Percentiles rank a stretch among this genome's conserved stretches.
Evolutionary conservation across 2,113 vertebrate genomes (phyloP).

Genomic region (Gopherus evgoodei): DNA sequence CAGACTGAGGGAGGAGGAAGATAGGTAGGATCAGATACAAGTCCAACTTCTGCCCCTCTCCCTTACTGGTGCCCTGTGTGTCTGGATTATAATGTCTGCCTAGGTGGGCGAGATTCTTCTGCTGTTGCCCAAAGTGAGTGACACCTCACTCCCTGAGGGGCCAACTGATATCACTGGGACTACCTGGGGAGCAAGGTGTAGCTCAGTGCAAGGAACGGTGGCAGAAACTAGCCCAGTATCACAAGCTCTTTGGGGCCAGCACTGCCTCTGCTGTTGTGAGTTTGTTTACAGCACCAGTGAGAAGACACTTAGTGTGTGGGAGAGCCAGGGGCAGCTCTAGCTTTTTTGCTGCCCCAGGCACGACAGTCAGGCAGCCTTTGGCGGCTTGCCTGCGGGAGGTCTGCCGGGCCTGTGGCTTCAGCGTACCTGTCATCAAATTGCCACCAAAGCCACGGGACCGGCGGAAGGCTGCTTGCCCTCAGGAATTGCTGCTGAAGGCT

Average conservation of each 20-base stretch:
- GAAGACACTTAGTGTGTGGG: not conserved
- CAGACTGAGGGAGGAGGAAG: not conserved
- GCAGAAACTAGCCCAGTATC: not conserved
- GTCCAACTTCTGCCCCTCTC: rapidly evolving
- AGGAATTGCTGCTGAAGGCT: too few species aligned
- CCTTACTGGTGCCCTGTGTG: not conserved
- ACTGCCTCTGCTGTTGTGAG: not conserved
- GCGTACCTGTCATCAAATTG: too few species aligned
- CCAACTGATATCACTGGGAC: not conserved
- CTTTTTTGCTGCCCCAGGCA: too few species aligned
- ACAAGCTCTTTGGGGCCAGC: not conserved
- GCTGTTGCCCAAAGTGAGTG: rapidly evolving
- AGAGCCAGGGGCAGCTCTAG: too few species aligned
- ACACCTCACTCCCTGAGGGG: not conserved
- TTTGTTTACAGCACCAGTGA: not conserved
- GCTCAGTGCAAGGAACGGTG: rapidly evolving
- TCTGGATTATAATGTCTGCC: not conserved
- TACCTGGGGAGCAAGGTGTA: rapidly evolving
- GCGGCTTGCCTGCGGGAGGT: too few species aligned
- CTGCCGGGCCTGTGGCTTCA: too few species aligned
- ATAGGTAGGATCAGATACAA: not conserved
- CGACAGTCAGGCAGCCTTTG: too few species aligned
- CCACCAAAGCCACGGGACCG: too few species aligned
- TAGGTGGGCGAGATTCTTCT: not conserved
- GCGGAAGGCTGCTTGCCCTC: too few species aligned